A percentile compares a stretch with the other conserved stretches of the same genome.
Conservation (phyloP, 2,797 vertebrate genomes). For the Macroramphosus scolopax region DNA sequence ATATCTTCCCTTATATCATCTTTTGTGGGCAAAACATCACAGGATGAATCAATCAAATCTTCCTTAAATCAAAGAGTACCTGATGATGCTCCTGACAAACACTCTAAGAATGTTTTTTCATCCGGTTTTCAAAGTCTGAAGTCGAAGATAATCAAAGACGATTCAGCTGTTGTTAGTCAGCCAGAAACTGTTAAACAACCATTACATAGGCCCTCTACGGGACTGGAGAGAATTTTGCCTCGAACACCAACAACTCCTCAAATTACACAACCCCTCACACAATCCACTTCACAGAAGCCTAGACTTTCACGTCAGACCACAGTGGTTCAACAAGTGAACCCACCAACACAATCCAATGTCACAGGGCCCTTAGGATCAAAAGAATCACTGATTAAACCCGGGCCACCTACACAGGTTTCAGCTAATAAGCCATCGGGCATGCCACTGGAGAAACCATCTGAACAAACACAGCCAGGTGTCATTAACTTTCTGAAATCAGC, state of each 20-base stretch:
- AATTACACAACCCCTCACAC: constrained; percentile 40
- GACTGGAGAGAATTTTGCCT: constrained; percentile 62
- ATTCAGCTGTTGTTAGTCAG: constrained; percentile 43
- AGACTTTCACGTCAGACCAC: constrained; percentile 73
- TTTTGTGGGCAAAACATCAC: constrained; percentile 80
- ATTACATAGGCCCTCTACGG: constrained; percentile 31
- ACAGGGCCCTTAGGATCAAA: constrained; percentile 71
- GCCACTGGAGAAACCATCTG: constrained; percentile 52
- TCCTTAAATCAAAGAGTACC: constrained; percentile 26
- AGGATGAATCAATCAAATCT: constrained; percentile 64
- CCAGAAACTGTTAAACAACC: constrained; percentile 48
- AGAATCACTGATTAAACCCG: constrained; percentile 69
- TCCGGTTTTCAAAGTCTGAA: constrained; percentile 76
- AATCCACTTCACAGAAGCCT: constrained; percentile 65
- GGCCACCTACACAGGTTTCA: constrained; percentile 30
- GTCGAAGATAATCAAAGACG: constrained; percentile 75
- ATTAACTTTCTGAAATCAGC: constrained; percentile 87
- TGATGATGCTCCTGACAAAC: constrained; percentile 47
- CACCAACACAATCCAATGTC: constrained; percentile 41
- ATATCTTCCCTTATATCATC: constrained; percentile 84
- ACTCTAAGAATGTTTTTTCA: constrained; percentile 64
- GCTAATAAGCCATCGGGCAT: constrained; percentile 56
- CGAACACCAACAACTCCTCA: constrained; percentile 51
- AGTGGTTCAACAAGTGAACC: constrained; percentile 62
- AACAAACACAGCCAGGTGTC: constrained; percentile 80